Conservation (phyloP, 1,140 invertebrate species). For the Drosophila virilis region DNA sequence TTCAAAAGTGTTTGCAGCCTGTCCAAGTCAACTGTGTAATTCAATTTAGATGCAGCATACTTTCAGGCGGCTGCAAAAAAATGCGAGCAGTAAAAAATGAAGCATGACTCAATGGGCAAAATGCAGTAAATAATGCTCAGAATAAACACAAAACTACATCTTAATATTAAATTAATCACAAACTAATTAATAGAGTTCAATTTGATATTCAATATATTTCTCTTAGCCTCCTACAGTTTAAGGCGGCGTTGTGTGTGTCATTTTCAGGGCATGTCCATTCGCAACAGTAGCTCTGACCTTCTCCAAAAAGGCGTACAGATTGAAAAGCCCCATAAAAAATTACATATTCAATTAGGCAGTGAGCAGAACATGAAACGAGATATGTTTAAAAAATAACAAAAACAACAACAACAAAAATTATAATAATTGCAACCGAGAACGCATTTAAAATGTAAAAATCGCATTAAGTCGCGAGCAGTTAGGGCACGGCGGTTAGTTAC, state of each 20-base stretch:
- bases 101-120: not conserved
- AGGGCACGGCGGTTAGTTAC: not conserved
- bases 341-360: constrained; percentile 45
- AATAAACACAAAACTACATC: not conserved
- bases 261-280: not conserved
- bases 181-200: not conserved
- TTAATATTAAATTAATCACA: not conserved
- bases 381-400: constrained; percentile 41
- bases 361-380: constrained; percentile 56
- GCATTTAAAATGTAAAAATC: constrained; percentile 60
- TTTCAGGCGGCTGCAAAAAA: constrained; percentile 16
- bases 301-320: constrained; percentile 1
- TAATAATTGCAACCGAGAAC: constrained; percentile 56
- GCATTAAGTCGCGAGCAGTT: constrained; percentile 30
- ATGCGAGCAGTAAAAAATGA: not conserved
- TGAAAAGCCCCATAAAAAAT: constrained; percentile 33
- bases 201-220: not conserved
- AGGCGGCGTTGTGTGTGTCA: not conserved
- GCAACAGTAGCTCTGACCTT: constrained; percentile 25
- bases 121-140: not conserved
- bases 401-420: constrained; percentile 27
- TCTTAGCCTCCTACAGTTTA: not conserved
- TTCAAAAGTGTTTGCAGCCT: not conserved
- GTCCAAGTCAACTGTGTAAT: not conserved
- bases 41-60: not conserved